These are phyloP conservation scores for Brachionus rotundiformis DNA, from an alignment of 1,140 invertebrate species.

Conservation along the genomic window DNA sequence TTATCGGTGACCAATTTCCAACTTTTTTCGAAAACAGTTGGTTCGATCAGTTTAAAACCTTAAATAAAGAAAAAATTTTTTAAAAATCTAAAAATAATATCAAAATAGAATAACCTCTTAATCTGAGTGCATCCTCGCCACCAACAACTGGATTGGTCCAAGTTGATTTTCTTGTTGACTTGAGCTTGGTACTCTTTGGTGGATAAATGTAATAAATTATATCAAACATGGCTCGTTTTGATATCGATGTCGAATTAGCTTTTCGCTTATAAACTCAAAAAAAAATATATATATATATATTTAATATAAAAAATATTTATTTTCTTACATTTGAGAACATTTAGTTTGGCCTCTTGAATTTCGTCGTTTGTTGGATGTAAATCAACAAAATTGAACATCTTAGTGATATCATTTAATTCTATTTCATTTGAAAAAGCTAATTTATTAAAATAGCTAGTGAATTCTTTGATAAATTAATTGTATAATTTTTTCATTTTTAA, in stretches of 20 bases:
- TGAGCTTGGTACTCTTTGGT: slow-evolving; percentile 57
- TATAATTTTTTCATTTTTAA: no score
- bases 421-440: slow-evolving; percentile 42
- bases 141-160: slow-evolving; percentile 64
- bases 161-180: slow-evolving; percentile 58
- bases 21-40: slow-evolving; percentile 1
- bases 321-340: slow-evolving; percentile 46
- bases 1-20: slow-evolving; percentile 24
- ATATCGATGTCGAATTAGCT: slow-evolving; percentile 55
- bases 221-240: slow-evolving; percentile 59
- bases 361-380: slow-evolving; percentile 20
- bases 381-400: slow-evolving; percentile 44
- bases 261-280: slow-evolving; percentile 55
- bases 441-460: slow-evolving; percentile 41
- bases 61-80: not conserved
- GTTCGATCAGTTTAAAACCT: slow-evolving; percentile 41
- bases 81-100: not conserved
- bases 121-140: slow-evolving; percentile 60
- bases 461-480: no score
- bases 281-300: no score
- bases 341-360: slow-evolving; percentile 29
- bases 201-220: slow-evolving; percentile 61
- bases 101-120: slow-evolving; percentile 56
- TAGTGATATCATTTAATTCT: slow-evolving; percentile 14
- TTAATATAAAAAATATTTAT: no score